phyloP scores from a whole-genome alignment of 2,888 invertebrate species.

The Dioctria rufipes region DNA sequence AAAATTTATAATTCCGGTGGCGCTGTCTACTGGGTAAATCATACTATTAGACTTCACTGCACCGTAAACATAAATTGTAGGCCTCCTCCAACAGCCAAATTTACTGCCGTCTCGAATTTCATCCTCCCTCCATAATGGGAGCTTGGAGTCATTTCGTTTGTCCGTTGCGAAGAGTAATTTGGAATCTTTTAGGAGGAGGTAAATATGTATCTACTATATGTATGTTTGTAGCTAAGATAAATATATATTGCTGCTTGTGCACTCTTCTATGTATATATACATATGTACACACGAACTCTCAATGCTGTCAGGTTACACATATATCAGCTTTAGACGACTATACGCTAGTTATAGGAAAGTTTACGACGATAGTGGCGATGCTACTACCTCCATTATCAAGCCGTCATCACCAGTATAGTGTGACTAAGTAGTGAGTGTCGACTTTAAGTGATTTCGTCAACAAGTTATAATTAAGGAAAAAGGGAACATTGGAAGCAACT shows the following conservation, averaged over 20 bases:
- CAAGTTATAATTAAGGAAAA: conserved; percentile 43
- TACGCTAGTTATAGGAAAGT: background rate
- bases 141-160: conserved; percentile 15
- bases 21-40: conserved; percentile 41
- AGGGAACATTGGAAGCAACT: background rate
- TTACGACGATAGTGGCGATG: background rate
- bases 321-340: background rate
- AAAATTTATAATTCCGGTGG: conserved; percentile 45
- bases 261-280: too few relatives aligned
- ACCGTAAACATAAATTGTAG: conserved; percentile 46
- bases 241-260: too few relatives aligned
- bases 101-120: conserved; percentile 43
- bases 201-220: too few relatives aligned
- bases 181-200: background rate
- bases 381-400: background rate
- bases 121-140: conserved; percentile 1
- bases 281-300: too few relatives aligned
- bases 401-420: background rate
- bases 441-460: conserved; percentile 41
- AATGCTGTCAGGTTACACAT: too few relatives aligned
- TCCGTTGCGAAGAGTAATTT: conserved; percentile 16
- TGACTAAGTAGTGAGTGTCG: too few relatives aligned
- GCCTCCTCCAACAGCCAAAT: conserved; percentile 41
- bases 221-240: too few relatives aligned
- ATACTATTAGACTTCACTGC: conserved; percentile 43